Base-by-base conservation (phyloP, 2,797 vertebrate species). In the Eulemur mongoz region DNA sequence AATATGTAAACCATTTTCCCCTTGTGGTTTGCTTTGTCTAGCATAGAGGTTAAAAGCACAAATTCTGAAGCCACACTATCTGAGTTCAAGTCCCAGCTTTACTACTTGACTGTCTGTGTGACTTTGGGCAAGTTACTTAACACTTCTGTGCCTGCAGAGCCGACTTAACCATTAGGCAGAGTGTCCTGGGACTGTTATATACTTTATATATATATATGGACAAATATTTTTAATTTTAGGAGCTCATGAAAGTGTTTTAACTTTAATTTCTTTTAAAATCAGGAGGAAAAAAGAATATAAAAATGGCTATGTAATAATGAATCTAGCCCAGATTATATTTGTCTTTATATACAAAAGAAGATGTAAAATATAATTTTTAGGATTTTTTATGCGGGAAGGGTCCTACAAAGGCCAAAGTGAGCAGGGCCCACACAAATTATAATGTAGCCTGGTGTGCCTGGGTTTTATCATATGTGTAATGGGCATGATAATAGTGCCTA, bases 381-480 rank as follows among this genome's bases (percentile, higher is more conserved):
- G n/a, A 32, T 78, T 45, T 78, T 59, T 82, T 59, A 57, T 92
- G 35, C 15, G 69, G 40, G 40, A 95, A 93, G 35, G 14, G n/a
- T 76, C 67, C 32, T 40, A 70, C 54, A 80, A 57, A 65, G 17
- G 9, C 30, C 35, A 78, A 95, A 78, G 32, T 61, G 20, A 25
- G 15, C 40, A 83, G 85, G 81, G 59, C 63, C 25, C 78, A 50
- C 0, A 1, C 45, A 83, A 84, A 50, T 97, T 32, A 84, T 78
- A 73, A 38, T 35, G 9, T 91, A 54, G 17, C 13, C 57, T 11
- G 30, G 2, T 86, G 15, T 91, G 3, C 6, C n/a, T 85, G 43
- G 50, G 43, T 67, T 89, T 96, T 14, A 25, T 75, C 30, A 91
- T 76, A 52, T 88, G 48, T 94, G 87, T 88, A 97, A 81, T 65